Base-by-base conservation (phyloP, 2,113 vertebrate species). In the Trogon melanurus region DNA sequence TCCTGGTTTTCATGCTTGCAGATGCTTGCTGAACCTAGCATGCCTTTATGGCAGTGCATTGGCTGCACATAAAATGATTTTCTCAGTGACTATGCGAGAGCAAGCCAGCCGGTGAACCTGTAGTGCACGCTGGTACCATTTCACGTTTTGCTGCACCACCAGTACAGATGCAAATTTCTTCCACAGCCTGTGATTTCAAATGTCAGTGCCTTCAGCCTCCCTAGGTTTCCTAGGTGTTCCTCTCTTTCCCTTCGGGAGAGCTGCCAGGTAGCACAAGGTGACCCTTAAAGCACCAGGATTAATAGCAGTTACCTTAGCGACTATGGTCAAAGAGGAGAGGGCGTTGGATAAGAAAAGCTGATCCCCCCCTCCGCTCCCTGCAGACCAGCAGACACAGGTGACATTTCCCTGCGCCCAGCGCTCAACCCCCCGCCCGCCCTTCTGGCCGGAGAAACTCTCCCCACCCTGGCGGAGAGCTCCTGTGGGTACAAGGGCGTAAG, bases 221-320 rank as follows among this genome's bases (percentile, higher is more conserved):
- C 2, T 14, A 2, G 18, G 9, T 60, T 81, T 36, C 60, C 25
- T 8, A 62, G 51, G 20, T 44, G 60, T 10, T 51, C 25, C 51
- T 56, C 44, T 8, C 47, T 8, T n/a, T 16, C 16, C 34, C 45
- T 47, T 78, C 3, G 27, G 92, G 92, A 95, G 82, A 78, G 75
- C 51, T 92, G 88, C 91, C 88, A 89, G 91, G 83, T 74, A 92
- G 76, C 94, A 92, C 65, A 86, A 89, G 83, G 91, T 94, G 79
- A 96, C 93, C 79, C 58, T 30, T 61, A 92, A 93, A 93, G 92
- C 86, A 75, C 79, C 2, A 41, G 88, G 85, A 95, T 95, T 96
- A 97, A 85, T 11, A 44, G 89, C 83, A 79, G 93, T 91, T 93
- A 86, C 91, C 88, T 78, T 65, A 85, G 65, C 13, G 66, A 65